Evolutionary conservation across 2,113 vertebrate genomes (phyloP).

Genomic region (Acrocephalus kingi): DNA sequence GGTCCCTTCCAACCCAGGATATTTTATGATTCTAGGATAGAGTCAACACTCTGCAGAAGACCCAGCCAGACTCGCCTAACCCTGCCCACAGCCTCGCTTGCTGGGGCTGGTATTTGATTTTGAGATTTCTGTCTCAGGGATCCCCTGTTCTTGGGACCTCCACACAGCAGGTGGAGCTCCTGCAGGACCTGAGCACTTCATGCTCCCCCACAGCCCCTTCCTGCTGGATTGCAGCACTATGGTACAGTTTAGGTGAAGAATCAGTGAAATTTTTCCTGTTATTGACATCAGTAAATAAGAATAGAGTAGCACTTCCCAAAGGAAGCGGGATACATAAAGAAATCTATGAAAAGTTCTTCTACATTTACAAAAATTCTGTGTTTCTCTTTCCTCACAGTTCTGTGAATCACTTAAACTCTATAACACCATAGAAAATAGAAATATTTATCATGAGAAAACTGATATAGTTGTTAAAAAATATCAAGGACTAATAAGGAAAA

Average conservation of each 20-base stretch:
- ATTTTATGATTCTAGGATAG: neutral
- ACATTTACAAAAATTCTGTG: no score
- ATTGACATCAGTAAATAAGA: neutral
- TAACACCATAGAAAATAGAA: neutral
- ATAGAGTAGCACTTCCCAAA: neutral
- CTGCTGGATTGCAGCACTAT: neutral
- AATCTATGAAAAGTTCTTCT: neutral
- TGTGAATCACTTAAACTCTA: neutral
- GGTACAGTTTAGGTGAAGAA: neutral
- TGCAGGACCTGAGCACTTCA: neutral
- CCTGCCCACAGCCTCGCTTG: fast-evolving
- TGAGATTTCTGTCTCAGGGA: neutral
- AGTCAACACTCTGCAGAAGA: neutral
- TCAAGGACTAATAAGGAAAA: neutral
- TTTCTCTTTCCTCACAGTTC: neutral
- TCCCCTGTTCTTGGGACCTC: no score
- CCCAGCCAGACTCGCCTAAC: neutral
- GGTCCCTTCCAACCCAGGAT: neutral
- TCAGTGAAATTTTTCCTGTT: fast-evolving
- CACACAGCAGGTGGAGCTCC: neutral
- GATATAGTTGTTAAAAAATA: neutral
- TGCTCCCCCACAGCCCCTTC: neutral
- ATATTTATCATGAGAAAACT: neutral
- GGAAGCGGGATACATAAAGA: neutral
- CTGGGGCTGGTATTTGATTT: neutral